Base-by-base conservation (phyloP, 2,797 vertebrate genomes). In the Chelon labrosus region DNA sequence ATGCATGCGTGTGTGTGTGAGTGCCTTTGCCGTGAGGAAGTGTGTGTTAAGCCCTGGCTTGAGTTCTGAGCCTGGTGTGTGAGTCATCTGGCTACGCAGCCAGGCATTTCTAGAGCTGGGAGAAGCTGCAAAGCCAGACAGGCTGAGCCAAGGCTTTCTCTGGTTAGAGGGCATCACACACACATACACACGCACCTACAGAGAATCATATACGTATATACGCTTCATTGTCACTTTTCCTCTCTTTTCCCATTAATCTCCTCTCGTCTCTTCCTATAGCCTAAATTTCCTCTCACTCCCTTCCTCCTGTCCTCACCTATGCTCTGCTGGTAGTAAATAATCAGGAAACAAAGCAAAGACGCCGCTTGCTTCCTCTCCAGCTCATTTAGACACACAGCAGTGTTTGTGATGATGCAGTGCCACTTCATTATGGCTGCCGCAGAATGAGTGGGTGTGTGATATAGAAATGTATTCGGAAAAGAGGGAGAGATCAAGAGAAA, bases 391-490 rank as follows among this genome's bases (percentile, higher is more conserved):
- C 82, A 75, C 79, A 83, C 82, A 80, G 83, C 70, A 70, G 80
- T 83, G 83, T 87, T 85, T 90, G 86, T 81, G 79, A 91, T 89
- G 83, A 89, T 86, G 89, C 86, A 83, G 83, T 79, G 80, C 82
- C 83, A 89, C 89, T 92, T 90, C 84, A 89, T 91, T 87, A 88
- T 71, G 79, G 80, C 61, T 75, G 88, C 79, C 12, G 68, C 84
- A 79, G 75, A 85, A 85, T n/a, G 63, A 81, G 82, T 88, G 86
- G 83, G 81, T 71, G 83, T 82, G 73, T 81, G 64, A 78, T 83
- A 67, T 47, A 86, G 78, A 86, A 80, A 88, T 87, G 81, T 79
- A 88, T 84, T 85, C 74, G 82, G 75, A 80, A 22, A 77, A 73
- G 46, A 72, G 38, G 39, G 58, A 47, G 5, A 19, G 27, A 64